Conservation (phyloP, 2,888 invertebrate species). For the Drosophila vallismaia region DNA sequence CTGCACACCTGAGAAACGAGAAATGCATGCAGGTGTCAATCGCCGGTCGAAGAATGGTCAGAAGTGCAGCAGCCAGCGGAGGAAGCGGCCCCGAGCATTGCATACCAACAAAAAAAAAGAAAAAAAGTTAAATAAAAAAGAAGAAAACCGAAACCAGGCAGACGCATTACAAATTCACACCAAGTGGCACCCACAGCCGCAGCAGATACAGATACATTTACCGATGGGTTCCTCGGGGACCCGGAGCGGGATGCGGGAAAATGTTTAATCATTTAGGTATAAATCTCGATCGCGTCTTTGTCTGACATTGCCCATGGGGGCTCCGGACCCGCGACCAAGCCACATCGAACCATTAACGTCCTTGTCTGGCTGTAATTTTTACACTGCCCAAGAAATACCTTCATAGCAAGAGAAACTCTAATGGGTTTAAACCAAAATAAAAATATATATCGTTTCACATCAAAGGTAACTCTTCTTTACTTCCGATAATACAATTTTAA, state of each 20-base stretch:
- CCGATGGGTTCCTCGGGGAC: neutral
- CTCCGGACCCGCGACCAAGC: slow-evolving; percentile 42
- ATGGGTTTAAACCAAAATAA: neutral
- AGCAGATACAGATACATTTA: slow-evolving; percentile 8
- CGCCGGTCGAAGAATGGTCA: slow-evolving; percentile 69
- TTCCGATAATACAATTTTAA: neutral
- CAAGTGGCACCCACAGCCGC: slow-evolving; percentile 72
- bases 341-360: slow-evolving; percentile 33
- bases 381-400: slow-evolving; percentile 25
- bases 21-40: slow-evolving; percentile 81
- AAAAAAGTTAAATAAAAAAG: slow-evolving; percentile 17
- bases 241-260: slow-evolving; percentile 47
- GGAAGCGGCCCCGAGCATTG: slow-evolving; percentile 46
- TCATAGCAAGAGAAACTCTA: neutral
- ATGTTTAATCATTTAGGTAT: slow-evolving; percentile 79
- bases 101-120: slow-evolving; percentile 33
- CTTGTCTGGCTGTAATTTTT: slow-evolving; percentile 26
- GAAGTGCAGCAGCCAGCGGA: slow-evolving; percentile 41
- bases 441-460: neutral
- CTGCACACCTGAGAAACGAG: slow-evolving; percentile 79
- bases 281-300: slow-evolving; percentile 61
- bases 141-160: slow-evolving; percentile 44
- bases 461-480: neutral
- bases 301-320: slow-evolving; percentile 67
- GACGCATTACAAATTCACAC: slow-evolving; percentile 78